These are phyloP conservation scores for Zaprionus kolodkinae DNA, from an alignment of 1,140 invertebrate genomes.

Conservation along the genomic window DNA sequence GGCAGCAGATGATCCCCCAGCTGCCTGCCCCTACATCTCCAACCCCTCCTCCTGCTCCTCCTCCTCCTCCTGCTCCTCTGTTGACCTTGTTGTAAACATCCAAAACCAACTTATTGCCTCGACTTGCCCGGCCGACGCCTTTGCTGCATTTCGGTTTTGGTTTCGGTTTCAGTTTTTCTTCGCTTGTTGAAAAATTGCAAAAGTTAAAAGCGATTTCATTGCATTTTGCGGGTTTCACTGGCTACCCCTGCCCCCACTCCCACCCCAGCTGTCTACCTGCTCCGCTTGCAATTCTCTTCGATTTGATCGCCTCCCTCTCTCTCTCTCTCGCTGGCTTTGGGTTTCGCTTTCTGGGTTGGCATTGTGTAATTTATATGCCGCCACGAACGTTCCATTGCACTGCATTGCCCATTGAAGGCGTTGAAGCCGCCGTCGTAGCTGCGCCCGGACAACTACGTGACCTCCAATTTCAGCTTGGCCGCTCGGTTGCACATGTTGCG, in stretches of 20 bases:
- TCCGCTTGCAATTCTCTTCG: constrained; percentile 58
- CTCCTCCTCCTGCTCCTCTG: neutral
- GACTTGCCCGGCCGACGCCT: constrained; percentile 27
- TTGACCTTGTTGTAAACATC: constrained; percentile 76
- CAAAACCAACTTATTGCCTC: constrained; percentile 72
- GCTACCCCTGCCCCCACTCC: neutral
- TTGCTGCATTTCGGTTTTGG: constrained; percentile 7
- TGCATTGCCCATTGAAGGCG: constrained; percentile 60
- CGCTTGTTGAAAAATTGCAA: constrained; percentile 73
- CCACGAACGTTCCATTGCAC: constrained; percentile 8
- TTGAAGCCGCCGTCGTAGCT: constrained; percentile 34
- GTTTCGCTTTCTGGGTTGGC: constrained; percentile 42
- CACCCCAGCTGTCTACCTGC: too few relatives aligned
- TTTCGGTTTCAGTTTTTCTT: constrained; percentile 17
- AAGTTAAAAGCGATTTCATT: constrained; percentile 82
- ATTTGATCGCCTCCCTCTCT: constrained; percentile 59
- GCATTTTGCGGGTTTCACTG: constrained; percentile 80
- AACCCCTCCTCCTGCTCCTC: neutral
- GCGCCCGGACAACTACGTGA: constrained; percentile 74
- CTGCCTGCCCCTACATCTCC: neutral
- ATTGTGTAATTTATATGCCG: constrained; percentile 80
- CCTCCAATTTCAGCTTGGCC: constrained; percentile 75
- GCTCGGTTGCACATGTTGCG: constrained; percentile 68
- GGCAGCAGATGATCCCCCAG: neutral
- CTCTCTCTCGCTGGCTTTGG: constrained; percentile 20